Evolutionary conservation across 1,140 invertebrate species (phyloP).

Genomic region (Proales similis): DNA sequence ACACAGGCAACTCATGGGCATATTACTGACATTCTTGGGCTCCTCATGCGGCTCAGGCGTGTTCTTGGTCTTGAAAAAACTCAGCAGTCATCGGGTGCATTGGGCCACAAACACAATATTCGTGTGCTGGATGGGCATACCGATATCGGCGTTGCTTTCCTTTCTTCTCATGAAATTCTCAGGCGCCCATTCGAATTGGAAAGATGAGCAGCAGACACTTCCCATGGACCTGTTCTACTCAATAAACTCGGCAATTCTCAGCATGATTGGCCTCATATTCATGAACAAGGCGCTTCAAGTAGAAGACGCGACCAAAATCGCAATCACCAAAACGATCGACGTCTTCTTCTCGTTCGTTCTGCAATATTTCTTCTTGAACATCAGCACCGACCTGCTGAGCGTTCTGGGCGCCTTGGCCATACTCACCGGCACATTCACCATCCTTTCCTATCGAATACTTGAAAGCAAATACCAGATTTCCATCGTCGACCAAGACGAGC

Average conservation of each 20-base stretch:
- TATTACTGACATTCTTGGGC: constrained; percentile 12
- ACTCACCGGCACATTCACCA: constrained; percentile 8
- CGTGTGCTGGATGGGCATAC: constrained; percentile 23
- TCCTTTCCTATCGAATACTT: constrained; percentile 6
- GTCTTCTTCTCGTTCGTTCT: constrained; percentile 29
- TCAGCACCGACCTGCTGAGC: constrained; percentile 2
- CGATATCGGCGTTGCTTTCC: constrained; percentile 2
- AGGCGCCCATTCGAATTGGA: constrained; percentile 2
- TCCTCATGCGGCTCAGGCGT: constrained; percentile 3
- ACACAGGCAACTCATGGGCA: constrained; percentile 3
- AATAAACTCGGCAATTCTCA: neutral
- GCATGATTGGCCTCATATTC: constrained; percentile 13
- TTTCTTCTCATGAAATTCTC: neutral
- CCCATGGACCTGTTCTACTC: constrained; percentile 37
- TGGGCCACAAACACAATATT: constrained; percentile 23
- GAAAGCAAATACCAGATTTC: constrained; percentile 18
- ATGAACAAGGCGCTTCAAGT: constrained; percentile 21
- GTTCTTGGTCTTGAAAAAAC: constrained; percentile 19
- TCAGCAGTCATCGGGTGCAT: constrained; percentile 18
- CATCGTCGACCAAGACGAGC: neutral
- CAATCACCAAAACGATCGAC: constrained; percentile 21
- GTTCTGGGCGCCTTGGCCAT: constrained; percentile 22
- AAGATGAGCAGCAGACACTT: neutral
- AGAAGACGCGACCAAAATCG: constrained; percentile 34
- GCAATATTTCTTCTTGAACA: constrained; percentile 17